Evolutionary conservation across 1,140 invertebrate genomes (phyloP), one percentile per base, ranked within the genome.

Genomic region (Atta colombica): DNA sequence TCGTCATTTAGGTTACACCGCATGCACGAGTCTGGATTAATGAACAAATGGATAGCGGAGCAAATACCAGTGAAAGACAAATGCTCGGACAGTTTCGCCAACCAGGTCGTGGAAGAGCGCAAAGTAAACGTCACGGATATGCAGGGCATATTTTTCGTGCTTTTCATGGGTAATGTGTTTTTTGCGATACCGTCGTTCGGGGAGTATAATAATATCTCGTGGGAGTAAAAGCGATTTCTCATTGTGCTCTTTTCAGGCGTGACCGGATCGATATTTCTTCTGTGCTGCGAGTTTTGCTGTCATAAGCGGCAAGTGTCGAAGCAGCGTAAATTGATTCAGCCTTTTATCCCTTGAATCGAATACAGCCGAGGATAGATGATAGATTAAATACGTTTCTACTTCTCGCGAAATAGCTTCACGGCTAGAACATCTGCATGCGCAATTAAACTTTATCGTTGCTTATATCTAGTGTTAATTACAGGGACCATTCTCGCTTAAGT

Each of bases 121-220:
- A 98, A 97, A 71, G 98, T 99, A 4, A 98, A 98, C 91, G 96
- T 98, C 87, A 96, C 97, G 77, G 98, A 99, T 91, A 99, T 99
- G 98, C 98, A 98, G 94, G 98, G 98, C 45, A 98, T 97, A 63
- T 98, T 98, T 95, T 98, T 98, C 87, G 96, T 98, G 0, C 94
- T 98, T 3, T 96, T 97, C 85, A 94, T 98, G 45, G 98, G 98
- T 98, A 96, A 93, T 85, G 7, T 66, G 31, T 53, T 21, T 55
- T n/a, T 75, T 21, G 39, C 25, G 16, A 16, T 14, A 39, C 18
- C 49, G 7, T 8, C n/a, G 3, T 5, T 2, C 18, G n/a, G 14
- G 8, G 28, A 53, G 16, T 45, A 35, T 31, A 58, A 55, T 39
- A 7, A 45, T 14, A 61, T 2, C 18, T 18, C 2, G 8, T 49